Percentiles rank a stretch among this genome's conserved stretches.
Evolutionary conservation across 2,797 vertebrate genomes (phyloP).

Genomic region (Poeciliopsis infans): DNA sequence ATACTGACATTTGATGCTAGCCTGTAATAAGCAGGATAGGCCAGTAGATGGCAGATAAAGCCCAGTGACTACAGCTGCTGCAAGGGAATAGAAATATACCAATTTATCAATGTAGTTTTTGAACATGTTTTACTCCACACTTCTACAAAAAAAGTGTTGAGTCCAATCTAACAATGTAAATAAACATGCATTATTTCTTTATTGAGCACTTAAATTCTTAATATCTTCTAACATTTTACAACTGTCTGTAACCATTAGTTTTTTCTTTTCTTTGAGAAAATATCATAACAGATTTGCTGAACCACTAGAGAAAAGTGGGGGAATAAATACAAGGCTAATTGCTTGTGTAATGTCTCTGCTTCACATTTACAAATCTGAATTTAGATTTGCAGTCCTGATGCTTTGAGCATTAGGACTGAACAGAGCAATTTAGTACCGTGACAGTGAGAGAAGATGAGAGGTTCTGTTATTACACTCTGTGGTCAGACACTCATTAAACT

Average conservation of each 20-base stretch:
- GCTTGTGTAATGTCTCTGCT: background rate
- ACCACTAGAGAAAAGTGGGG: constrained; percentile 10
- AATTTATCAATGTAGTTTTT: background rate
- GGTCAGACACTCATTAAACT: background rate
- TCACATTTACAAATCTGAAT: constrained; percentile 18
- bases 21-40: constrained; percentile 29
- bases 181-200: constrained; percentile 12
- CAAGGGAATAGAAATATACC: background rate
- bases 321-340: constrained; percentile 15
- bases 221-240: constrained; percentile 6
- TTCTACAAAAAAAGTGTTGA: background rate
- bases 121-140: background rate
- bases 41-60: constrained; percentile 69
- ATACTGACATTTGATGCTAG: background rate
- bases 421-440: constrained; percentile 1
- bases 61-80: constrained; percentile 29
- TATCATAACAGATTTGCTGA: constrained; percentile 10
- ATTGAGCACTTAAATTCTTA: constrained; percentile 8
- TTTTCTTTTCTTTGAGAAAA: constrained; percentile 20
- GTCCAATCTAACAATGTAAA: background rate
- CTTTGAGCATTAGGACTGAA: constrained; percentile 7
- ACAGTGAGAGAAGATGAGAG: constrained; percentile 16
- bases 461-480: background rate
- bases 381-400: background rate
- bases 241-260: background rate